Conservation (phyloP, 2,888 invertebrate genomes). For the Lamellibrachia satsuma region DNA sequence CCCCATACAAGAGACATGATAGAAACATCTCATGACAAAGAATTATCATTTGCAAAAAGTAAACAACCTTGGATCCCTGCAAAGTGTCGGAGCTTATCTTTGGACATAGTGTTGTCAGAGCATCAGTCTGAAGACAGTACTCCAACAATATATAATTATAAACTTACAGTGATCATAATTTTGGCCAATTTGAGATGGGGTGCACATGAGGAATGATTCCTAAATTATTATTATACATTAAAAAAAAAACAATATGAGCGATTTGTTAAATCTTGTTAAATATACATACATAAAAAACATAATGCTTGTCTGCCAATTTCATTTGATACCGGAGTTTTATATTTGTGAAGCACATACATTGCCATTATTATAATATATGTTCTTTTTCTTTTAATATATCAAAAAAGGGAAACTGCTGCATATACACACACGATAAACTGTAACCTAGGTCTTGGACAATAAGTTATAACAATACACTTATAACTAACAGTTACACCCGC, state of each 20-base stretch:
- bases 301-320: background rate
- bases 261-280: background rate
- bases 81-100: background rate
- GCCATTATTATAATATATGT: background rate
- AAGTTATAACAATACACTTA: background rate
- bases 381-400: background rate
- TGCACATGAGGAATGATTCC: background rate
- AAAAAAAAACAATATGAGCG: too few relatives aligned
- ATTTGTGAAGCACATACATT: background rate
- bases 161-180: background rate
- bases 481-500: background rate
- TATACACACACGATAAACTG: background rate
- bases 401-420: background rate
- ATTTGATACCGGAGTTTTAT: background rate
- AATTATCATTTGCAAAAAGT: background rate
- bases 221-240: background rate
- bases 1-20: background rate
- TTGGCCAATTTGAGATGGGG: background rate
- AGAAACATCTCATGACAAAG: background rate
- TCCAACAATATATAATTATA: background rate
- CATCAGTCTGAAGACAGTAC: too few relatives aligned
- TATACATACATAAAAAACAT: background rate
- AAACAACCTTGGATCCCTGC: background rate
- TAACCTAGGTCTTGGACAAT: too few relatives aligned
- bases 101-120: too few relatives aligned